Evolutionary conservation across 2,113 vertebrate species (phyloP).

Genomic region (Crocuta crocuta): DNA sequence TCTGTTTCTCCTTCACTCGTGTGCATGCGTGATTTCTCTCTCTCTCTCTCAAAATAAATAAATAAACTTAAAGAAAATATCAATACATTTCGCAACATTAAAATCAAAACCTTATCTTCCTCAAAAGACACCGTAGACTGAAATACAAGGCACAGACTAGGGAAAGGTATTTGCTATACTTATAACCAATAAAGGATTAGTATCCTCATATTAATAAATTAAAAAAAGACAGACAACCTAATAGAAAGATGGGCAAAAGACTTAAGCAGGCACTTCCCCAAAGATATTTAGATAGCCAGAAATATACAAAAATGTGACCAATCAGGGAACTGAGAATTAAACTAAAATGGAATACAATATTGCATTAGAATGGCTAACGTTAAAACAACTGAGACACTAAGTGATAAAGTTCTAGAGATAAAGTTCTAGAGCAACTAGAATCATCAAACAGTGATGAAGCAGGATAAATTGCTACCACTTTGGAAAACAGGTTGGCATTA

Average conservation of each 20-base stretch:
- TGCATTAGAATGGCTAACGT: neutral
- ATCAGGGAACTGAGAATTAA: neutral
- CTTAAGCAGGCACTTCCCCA: neutral
- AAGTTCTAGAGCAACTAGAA: neutral
- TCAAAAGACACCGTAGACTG: neutral
- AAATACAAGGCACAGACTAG: neutral
- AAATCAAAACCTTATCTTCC: neutral
- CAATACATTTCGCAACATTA: neutral
- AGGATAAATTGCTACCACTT: neutral
- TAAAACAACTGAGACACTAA: neutral
- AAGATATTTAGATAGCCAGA: neutral
- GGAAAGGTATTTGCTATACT: neutral
- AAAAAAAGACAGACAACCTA: neutral
- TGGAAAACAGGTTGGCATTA: neutral
- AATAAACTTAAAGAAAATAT: neutral
- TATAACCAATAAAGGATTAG: neutral
- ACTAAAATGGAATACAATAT: neutral
- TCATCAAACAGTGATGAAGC: neutral
- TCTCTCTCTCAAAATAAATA: no score
- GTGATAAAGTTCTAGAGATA: neutral
- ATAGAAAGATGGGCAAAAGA: neutral
- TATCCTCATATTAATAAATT: neutral
- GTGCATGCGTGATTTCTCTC: no score
- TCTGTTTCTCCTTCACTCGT: no score
- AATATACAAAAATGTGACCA: neutral